Conservation (phyloP, 2,797 vertebrate genomes). For the Phrynocephalus vlangalii region DNA sequence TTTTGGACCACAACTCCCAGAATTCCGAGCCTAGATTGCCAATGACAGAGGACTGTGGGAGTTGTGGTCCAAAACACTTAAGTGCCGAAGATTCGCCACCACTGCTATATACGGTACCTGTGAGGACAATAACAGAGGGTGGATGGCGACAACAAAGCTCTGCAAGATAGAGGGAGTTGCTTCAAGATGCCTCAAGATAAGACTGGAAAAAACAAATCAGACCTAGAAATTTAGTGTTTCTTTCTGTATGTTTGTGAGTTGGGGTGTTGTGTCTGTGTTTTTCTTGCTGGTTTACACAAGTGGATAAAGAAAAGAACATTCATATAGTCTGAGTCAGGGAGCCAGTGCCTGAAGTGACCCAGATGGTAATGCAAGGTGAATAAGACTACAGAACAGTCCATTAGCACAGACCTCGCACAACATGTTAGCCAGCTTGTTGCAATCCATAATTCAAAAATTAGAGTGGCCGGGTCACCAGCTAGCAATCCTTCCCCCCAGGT, state of each 20-base stretch:
- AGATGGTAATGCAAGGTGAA: neutral
- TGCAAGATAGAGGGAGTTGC: too few relatives aligned
- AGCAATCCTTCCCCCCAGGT: neutral
- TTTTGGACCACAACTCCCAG: too few relatives aligned
- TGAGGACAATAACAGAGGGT: too few relatives aligned
- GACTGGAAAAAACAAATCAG: neutral
- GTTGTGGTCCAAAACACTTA: too few relatives aligned
- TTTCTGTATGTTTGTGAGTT: too few relatives aligned
- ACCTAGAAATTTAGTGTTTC: neutral
- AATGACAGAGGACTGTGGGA: too few relatives aligned
- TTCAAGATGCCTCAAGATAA: neutral
- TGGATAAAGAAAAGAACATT: neutral
- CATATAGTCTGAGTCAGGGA: neutral
- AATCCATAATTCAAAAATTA: neutral
- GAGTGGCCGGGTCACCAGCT: neutral
- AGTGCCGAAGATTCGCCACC: too few relatives aligned
- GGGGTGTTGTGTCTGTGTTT: neutral
- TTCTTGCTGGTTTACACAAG: too few relatives aligned
- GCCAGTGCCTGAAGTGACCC: neutral
- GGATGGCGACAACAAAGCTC: too few relatives aligned
- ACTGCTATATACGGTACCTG: too few relatives aligned
- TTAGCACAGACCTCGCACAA: neutral
- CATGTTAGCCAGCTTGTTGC: neutral
- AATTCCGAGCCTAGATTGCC: too few relatives aligned
- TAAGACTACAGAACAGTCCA: neutral